These are phyloP conservation scores for Zoroaster sp. DNA, from an alignment of 53 echinoderm and acorn worm species.

Conservation along the genomic window DNA sequence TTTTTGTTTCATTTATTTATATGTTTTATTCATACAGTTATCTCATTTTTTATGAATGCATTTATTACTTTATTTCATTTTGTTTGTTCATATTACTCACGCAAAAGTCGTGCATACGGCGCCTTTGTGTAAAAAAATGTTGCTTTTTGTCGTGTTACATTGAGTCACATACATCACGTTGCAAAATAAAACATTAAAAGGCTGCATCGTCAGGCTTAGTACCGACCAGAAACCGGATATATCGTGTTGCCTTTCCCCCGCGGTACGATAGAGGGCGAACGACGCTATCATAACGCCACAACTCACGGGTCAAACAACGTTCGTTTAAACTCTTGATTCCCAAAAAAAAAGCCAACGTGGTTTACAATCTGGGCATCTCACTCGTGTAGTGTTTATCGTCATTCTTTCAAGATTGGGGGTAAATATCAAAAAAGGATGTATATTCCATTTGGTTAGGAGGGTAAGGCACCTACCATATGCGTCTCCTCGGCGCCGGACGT, in stretches of 20 bases:
- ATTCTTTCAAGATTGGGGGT: not conserved
- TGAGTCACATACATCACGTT: not conserved
- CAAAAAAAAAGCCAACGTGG: not conserved
- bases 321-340: not conserved
- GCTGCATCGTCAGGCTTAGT: not conserved
- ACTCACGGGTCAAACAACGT: not conserved
- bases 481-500: slow-evolving; percentile 29
- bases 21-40: too few species aligned
- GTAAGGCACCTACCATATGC: slow-evolving; percentile 42
- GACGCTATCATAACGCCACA: not conserved
- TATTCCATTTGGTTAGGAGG: slow-evolving; percentile 8
- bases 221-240: not conserved
- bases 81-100: too few species aligned
- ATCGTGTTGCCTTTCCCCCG: not conserved
- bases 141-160: too few species aligned
- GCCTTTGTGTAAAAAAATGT: too few species aligned
- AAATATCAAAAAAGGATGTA: slow-evolving; percentile 10
- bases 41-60: too few species aligned
- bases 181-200: not conserved
- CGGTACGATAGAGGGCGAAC: not conserved
- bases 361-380: not conserved
- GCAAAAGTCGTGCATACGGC: too few species aligned
- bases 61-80: too few species aligned
- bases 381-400: not conserved
- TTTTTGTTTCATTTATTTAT: too few species aligned